Evolutionary conservation across 2,888 invertebrate species (phyloP).

Genomic region (Trichacis sp.): DNA sequence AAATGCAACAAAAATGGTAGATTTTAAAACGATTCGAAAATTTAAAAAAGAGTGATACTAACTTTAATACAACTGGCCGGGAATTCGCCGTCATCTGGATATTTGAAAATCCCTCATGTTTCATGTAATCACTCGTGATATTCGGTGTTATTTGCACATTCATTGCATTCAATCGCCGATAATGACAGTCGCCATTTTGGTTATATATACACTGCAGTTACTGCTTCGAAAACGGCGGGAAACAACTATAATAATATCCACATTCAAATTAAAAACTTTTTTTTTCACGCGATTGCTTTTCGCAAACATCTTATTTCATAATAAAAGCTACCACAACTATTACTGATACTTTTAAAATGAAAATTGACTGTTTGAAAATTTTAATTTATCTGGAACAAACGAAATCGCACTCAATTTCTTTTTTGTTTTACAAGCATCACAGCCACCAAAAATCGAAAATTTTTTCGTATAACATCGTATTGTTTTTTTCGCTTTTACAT

Average conservation of each 20-base stretch:
- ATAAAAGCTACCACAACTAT: no score
- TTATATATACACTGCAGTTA: no score
- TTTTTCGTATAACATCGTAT: no score
- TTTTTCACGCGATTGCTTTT: no score
- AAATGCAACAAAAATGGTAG: not conserved
- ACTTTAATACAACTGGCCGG: constrained; percentile 13
- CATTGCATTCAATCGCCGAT: not conserved
- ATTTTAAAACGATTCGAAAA: not conserved
- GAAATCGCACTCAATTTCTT: not conserved
- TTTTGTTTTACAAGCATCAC: not conserved
- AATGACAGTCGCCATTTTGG: constrained; percentile 14
- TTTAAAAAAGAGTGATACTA: not conserved
- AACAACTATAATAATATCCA: no score
- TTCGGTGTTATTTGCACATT: not conserved
- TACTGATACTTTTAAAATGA: no score
- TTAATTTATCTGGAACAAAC: not conserved
- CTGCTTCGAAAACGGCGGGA: not conserved
- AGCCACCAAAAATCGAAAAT: not conserved
- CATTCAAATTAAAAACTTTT: no score
- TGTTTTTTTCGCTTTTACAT: no score
- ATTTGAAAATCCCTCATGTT: constrained; percentile 13
- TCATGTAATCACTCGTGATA: constrained; percentile 1
- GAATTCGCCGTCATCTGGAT: constrained; percentile 12
- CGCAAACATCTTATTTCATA: no score
- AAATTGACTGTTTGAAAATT: no score